A percentile compares a stretch with the other conserved stretches of the same genome.
phyloP scores from a whole-genome alignment of 2,888 invertebrate genomes.

The Cremastinae sp. region DNA sequence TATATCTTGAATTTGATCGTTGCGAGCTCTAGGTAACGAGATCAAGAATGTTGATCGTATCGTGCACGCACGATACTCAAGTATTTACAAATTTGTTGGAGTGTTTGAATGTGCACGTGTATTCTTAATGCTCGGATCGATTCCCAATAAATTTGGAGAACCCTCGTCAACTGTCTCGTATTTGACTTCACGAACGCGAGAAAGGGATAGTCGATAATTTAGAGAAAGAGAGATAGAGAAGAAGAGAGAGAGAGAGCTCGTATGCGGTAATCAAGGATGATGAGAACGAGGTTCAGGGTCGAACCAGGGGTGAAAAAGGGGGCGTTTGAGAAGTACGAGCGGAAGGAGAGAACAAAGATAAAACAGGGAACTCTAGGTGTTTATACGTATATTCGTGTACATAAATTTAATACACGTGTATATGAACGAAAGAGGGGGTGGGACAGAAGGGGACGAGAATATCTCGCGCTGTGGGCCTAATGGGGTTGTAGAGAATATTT shows the following conservation, averaged over 20 bases:
- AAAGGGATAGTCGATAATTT: no score
- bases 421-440: constrained; percentile 12
- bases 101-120: no score
- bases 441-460: constrained; percentile 10
- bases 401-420: constrained; percentile 8
- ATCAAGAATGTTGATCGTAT: no score
- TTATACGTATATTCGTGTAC: background rate
- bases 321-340: constrained; percentile 14
- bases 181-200: constrained; percentile 25
- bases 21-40: no score
- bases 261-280: constrained; percentile 42
- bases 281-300: constrained; percentile 42
- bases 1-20: no score
- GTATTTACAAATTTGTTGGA: no score
- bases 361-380: constrained; percentile 17
- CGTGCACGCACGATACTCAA: no score
- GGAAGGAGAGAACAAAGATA: constrained; percentile 51
- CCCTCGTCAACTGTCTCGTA: constrained; percentile 37
- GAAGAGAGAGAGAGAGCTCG: constrained; percentile 8
- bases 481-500: constrained; percentile 26
- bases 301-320: constrained; percentile 2
- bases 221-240: background rate
- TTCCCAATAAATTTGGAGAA: constrained; percentile 37
- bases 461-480: background rate
- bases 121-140: constrained; percentile 1